phyloP scores from a whole-genome alignment of 2,797 vertebrate genomes.

The Poecilia velifera region DNA sequence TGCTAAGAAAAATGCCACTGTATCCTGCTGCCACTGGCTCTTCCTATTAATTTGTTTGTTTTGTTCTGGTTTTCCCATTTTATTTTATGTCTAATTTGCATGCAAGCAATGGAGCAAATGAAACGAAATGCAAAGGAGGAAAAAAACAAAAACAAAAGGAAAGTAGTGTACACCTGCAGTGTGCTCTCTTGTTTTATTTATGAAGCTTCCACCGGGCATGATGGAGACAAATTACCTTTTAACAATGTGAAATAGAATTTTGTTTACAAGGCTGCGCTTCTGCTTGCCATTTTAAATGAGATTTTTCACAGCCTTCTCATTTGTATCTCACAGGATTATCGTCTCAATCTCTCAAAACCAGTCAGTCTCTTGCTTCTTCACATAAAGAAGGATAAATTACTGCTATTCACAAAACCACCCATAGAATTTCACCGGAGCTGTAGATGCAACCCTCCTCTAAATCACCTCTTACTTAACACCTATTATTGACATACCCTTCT shows the following conservation, averaged over 20 bases:
- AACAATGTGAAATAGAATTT: constrained; percentile 87
- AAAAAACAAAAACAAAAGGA: constrained; percentile 43
- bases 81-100: constrained; percentile 59
- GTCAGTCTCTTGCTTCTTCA: constrained; percentile 71
- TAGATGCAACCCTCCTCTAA: constrained; percentile 22
- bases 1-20: constrained; percentile 21
- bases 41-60: constrained; percentile 34
- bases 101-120: constrained; percentile 53
- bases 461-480: constrained; percentile 44
- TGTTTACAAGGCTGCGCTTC: constrained; percentile 83
- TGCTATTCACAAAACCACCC: constrained; percentile 70
- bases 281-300: constrained; percentile 81
- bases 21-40: constrained; percentile 13
- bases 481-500: constrained; percentile 38
- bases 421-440: constrained; percentile 55
- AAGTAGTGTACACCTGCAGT: constrained; percentile 74
- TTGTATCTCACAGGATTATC: constrained; percentile 81
- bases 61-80: constrained; percentile 46
- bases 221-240: constrained; percentile 87
- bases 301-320: constrained; percentile 81
- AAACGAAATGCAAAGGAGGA: constrained; percentile 51
- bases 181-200: constrained; percentile 81
- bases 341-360: constrained; percentile 81
- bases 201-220: constrained; percentile 78
- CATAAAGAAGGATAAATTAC: constrained; percentile 60